Evolutionary conservation across 1,140 invertebrate species (phyloP).

Genomic region (Habropoda laboriosa): DNA sequence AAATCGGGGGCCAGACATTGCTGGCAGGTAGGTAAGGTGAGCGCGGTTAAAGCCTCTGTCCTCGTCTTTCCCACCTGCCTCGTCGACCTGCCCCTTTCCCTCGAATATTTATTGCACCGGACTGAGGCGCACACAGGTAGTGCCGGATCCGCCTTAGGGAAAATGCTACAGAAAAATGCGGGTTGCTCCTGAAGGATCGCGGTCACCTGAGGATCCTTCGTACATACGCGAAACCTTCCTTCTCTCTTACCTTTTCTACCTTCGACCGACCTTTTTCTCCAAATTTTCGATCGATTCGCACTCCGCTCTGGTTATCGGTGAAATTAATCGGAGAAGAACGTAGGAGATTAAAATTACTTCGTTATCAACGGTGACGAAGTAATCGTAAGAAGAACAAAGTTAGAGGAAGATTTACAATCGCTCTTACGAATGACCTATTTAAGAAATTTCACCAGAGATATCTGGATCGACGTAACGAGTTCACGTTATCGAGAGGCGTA

Average conservation of each 20-base stretch:
- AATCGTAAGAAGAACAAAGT: background rate
- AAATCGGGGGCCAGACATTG: conserved; percentile 63
- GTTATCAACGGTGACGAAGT: too few species aligned
- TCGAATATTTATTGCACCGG: conserved; percentile 54
- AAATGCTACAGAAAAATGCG: conserved; percentile 62
- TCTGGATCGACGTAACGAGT: background rate
- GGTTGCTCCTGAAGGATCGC: conserved; percentile 47
- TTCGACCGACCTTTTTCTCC: too few species aligned
- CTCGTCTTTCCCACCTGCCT: background rate
- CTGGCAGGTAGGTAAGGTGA: conserved; percentile 54
- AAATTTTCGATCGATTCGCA: too few species aligned
- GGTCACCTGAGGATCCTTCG: conserved; percentile 39
- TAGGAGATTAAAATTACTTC: too few species aligned
- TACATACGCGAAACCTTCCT: background rate
- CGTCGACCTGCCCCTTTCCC: background rate
- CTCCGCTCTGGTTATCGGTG: too few species aligned
- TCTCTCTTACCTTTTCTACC: too few species aligned
- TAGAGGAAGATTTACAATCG: too few species aligned
- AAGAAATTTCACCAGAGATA: too few species aligned
- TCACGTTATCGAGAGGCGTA: background rate
- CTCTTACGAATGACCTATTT: too few species aligned
- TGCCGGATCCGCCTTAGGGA: conserved; percentile 16
- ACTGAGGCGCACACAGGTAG: conserved; percentile 21
- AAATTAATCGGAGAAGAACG: too few species aligned
- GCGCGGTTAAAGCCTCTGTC: background rate